Evolutionary conservation across 1,140 invertebrate species (phyloP), one percentile per base, ranked within the genome.

Genomic region (Drosophila kepulauana): DNA sequence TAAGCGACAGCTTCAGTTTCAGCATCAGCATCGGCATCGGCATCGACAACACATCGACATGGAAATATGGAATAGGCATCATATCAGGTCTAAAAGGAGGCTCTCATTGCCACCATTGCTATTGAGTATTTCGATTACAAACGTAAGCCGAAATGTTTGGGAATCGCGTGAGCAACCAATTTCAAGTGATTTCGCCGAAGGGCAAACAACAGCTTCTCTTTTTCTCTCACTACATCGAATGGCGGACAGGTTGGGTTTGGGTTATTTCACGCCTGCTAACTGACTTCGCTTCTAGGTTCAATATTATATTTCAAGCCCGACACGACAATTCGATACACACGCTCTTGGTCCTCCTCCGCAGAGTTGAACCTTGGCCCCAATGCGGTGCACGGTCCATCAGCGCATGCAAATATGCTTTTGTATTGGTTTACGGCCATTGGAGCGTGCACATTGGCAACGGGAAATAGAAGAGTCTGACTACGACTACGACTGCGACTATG

Each of bases 391-490:
- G 85, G 78, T 81, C 81, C 71, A 89, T 88, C 85, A 85, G 75
- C 63, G 78, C 85, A 79, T 88, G 81, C 85, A 89, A 85, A 88
- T 88, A 89, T 88, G 85, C 85, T 81, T 88, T 88, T 88, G 85
- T 85, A 89, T 88, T 85, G 85, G 85, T 89, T 88, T 81, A 90
- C 81, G 86, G 78, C 75, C 78, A 89, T 76, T 79, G 85, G 43
- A 80, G 85, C 84, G 84, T 79, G 70, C 70, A 87, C 77, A 67
- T 79, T 82, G 57, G 38, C 51, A 67, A 16, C 49, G 41, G 41
- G 51, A 41, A 48, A 45, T 33, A 30, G 48, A 85, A 68, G 62
- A 62, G 66, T 48, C 46, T 20, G 46, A 7, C 46, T 4, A 62
- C 11, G 57, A 16, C 11, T 49, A 28, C 25, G 15, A 20, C 59